Evolutionary conservation across 2,888 invertebrate species (phyloP), one percentile per base, ranked within the genome.

Genomic region (Argyresthia albistria): DNA sequence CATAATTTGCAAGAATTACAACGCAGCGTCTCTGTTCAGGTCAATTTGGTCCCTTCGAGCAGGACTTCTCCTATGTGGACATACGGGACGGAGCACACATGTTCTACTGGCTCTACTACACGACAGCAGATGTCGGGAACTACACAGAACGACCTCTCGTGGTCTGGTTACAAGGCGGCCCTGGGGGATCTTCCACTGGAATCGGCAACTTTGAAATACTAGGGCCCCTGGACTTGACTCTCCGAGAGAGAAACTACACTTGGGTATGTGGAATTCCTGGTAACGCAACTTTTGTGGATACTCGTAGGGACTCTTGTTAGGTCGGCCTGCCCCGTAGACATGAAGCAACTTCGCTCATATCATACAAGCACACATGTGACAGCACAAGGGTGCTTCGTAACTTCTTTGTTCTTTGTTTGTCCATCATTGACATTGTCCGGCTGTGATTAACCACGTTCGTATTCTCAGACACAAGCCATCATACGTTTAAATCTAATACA

Each of bases 141-240:
- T 89, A 91, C 65, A 90, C 90, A 0, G 89, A 93, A 1, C 88
- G 90, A 43, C 97, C 97, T 0, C 77, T 96, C 35, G 81, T 95
- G n/a, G 91, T 97, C 53, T 97, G 97, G 96, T 83, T 97, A 10
- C 93, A 96, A 89, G 96, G 97, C 4, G 96, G 96, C 0, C 96
- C 96, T 0, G 96, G 91, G 0, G 93, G 91, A 0, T 94, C 94
- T 0, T 93, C 93, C 7, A 93, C 94, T 0, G 94, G 92, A 0
- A 93, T 91, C 67, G 97, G 97, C n/a, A 97, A 97, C 71, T 96
- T 97, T 67, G 91, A 92, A 56, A 95, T 96, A 67, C 71, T 96
- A 25, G 96, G 96, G 0, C 95, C 96, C 0, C 72, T 93, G 25
- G 91, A 93, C 65, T 67, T 90, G 0, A 63, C 67, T 0, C 77